Percentiles rank a stretch among this genome's conserved stretches.
Evolutionary conservation across 2,888 invertebrate species (phyloP).

Genomic region (Kuschelorhynchus macadamiae): DNA sequence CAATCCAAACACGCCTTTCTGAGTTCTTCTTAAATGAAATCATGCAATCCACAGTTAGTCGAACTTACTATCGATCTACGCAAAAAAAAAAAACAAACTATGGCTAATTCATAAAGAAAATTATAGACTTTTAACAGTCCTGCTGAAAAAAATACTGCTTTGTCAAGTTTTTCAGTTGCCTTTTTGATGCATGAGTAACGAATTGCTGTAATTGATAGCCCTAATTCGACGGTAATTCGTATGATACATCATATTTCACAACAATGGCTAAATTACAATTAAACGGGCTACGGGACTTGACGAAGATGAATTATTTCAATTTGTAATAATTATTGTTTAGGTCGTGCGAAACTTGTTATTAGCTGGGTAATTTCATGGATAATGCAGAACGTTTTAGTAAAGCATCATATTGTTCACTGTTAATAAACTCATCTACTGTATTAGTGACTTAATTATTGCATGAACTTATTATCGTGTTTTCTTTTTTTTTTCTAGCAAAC

Average conservation of each 20-base stretch:
- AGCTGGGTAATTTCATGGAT: constrained; percentile 26
- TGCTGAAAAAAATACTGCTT: too few relatives aligned
- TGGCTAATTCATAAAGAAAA: too few relatives aligned
- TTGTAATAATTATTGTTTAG: constrained; percentile 45
- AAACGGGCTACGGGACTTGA: constrained; percentile 42
- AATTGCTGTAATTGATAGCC: constrained; percentile 31
- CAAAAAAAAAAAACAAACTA: too few relatives aligned
- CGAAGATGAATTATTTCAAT: constrained; percentile 52
- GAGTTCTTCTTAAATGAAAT: too few relatives aligned
- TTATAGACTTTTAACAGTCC: too few relatives aligned
- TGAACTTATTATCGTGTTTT: too few relatives aligned
- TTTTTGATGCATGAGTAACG: constrained; percentile 15
- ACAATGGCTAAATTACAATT: constrained; percentile 52
- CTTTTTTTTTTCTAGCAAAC: too few relatives aligned
- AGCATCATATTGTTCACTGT: constrained; percentile 10
- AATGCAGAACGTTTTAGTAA: constrained; percentile 35
- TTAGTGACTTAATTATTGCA: too few relatives aligned
- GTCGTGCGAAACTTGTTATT: constrained; percentile 29
- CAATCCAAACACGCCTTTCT: too few relatives aligned
- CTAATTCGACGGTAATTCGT: constrained; percentile 30
- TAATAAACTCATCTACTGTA: too few relatives aligned
- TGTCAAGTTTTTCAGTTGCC: background rate
- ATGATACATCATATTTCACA: constrained; percentile 51
- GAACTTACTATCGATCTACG: too few relatives aligned
- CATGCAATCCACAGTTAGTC: too few relatives aligned